Percentiles rank a stretch among this genome's conserved stretches.
Conservation (phyloP, 2,113 vertebrate species). For the Australoheros scitulus region DNA sequence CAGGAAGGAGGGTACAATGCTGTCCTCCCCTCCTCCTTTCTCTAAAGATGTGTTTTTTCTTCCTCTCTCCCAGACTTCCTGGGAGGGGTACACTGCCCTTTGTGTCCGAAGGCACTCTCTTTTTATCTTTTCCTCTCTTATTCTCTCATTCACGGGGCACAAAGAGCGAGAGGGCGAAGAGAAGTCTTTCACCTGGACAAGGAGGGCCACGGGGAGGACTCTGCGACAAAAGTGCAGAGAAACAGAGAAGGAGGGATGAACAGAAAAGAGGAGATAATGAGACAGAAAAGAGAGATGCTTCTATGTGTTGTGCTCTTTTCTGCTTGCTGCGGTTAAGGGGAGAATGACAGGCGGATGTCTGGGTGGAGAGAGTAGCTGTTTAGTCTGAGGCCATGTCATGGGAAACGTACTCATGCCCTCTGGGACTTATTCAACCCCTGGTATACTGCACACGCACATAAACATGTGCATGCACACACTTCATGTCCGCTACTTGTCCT, state of each 20-base stretch:
- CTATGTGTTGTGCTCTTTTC: slow-evolving; percentile 61
- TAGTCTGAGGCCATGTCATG: slow-evolving; percentile 79
- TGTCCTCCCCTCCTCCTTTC: slow-evolving; percentile 77
- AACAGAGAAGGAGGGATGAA: slow-evolving; percentile 33
- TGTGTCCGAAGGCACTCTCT: slow-evolving; percentile 75
- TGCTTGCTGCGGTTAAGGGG: slow-evolving; percentile 60
- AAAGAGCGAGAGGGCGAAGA: slow-evolving; percentile 72
- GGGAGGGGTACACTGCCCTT: slow-evolving; percentile 78
- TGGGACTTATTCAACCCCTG: slow-evolving; percentile 70
- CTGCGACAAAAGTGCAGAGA: slow-evolving; percentile 61
- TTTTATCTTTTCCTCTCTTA: slow-evolving; percentile 77
- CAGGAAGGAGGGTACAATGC: slow-evolving; percentile 82
- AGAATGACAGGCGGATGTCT: slow-evolving; percentile 78
- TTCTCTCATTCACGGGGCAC: slow-evolving; percentile 72
- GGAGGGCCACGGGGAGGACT: slow-evolving; percentile 66
- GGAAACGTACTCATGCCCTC: slow-evolving; percentile 74
- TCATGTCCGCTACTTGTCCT: slow-evolving; percentile 60
- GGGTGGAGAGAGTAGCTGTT: slow-evolving; percentile 76
- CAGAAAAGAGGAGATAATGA: slow-evolving; percentile 52
- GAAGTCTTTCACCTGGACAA: slow-evolving; percentile 80
- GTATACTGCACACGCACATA: slow-evolving; percentile 50
- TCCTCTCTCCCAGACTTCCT: slow-evolving; percentile 79
- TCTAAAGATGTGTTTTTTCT: slow-evolving; percentile 73
- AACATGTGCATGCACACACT: slow-evolving; percentile 51
- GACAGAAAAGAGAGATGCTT: slow-evolving; percentile 60